Evolutionary conservation across 2,888 invertebrate species (phyloP), one percentile per base, ranked within the genome.

Genomic region (Eucera pruinosa): DNA sequence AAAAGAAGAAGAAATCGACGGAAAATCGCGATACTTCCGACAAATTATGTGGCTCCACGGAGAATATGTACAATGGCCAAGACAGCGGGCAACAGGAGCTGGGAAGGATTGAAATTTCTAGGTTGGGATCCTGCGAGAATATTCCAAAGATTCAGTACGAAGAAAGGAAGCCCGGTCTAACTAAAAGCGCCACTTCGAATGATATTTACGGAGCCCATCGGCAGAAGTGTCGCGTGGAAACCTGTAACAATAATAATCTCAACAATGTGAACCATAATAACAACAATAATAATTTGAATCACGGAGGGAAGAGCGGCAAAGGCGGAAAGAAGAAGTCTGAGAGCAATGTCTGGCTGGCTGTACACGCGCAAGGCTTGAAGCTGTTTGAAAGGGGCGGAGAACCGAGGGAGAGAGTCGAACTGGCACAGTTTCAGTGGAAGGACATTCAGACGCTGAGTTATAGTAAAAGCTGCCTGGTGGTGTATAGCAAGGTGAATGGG

Each of bases 371-470:
- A 65, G 93, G 93, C 0, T 84, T 93, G 45, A 92, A 90, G 58
- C 82, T 93, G 7, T 91, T 92, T 74, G 91, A 92, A 39, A 90
- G 92, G n/a, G 91, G 91, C 3, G 90, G 90, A 13, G 89, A 89
- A 30, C 87, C 89, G 13, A 87, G 90, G 2, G 91, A 92, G 50
- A 88, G 91, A 70, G 77, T 82, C 3, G 90, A 91, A 58, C 77
- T 92, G n/a, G 90, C 90, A 4, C 89, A 91, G 78, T 94, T 95
- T 87, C 94, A 94, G 82, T 96, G 96, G 96, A 94, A 95, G 84
- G 95, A 95, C 82, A 96, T 96, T 85, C 96, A 96, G 88, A 96
- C 96, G 81, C 93, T 96, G 81, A 96, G 95, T 87, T 96, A 95
- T 88, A 96, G 95, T 87, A 96, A 96, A 90, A 95, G 95, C 86